A percentile compares a stretch with the other conserved stretches of the same genome.
These are phyloP conservation scores for Drosophila kuntzei DNA, from an alignment of 2,888 invertebrate genomes.

Conservation along the genomic window DNA sequence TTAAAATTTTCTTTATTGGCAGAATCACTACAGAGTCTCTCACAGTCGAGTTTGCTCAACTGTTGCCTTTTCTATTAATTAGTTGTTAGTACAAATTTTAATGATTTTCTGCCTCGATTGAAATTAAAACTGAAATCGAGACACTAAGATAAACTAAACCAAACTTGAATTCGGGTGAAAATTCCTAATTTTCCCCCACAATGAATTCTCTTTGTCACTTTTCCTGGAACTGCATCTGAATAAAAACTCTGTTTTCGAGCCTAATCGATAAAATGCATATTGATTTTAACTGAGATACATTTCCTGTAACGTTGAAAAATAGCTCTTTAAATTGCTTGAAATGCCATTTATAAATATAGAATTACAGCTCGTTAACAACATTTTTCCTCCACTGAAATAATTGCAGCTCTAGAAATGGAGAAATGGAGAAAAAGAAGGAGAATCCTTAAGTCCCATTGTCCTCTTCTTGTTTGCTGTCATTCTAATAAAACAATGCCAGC, in stretches of 20 bases:
- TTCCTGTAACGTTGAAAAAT: background rate
- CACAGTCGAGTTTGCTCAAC: too few species aligned
- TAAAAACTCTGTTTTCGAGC: slow-evolving; percentile 8
- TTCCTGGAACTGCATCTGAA: background rate
- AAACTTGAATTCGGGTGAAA: background rate
- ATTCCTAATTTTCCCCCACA: background rate
- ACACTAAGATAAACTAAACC: background rate
- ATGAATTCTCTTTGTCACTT: background rate
- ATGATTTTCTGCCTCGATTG: background rate
- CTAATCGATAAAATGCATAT: slow-evolving; percentile 3
- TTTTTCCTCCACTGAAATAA: slow-evolving; percentile 21
- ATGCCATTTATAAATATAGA: slow-evolving; percentile 19
- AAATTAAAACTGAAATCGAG: background rate
- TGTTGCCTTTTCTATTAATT: background rate
- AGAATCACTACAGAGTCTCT: too few species aligned
- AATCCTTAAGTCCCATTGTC: slow-evolving; percentile 20
- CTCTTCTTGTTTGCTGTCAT: slow-evolving; percentile 3
- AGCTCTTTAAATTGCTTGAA: slow-evolving; percentile 9
- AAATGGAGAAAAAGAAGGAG: slow-evolving; percentile 5
- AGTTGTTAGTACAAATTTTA: background rate
- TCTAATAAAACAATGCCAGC: slow-evolving; percentile 18
- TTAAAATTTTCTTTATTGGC: too few species aligned
- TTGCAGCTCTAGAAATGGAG: slow-evolving; percentile 4
- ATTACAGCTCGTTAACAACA: slow-evolving; percentile 34
- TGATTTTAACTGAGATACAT: slow-evolving; percentile 1